phyloP scores from a whole-genome alignment of 2,113 vertebrate genomes.

The Cyanistes caeruleus region DNA sequence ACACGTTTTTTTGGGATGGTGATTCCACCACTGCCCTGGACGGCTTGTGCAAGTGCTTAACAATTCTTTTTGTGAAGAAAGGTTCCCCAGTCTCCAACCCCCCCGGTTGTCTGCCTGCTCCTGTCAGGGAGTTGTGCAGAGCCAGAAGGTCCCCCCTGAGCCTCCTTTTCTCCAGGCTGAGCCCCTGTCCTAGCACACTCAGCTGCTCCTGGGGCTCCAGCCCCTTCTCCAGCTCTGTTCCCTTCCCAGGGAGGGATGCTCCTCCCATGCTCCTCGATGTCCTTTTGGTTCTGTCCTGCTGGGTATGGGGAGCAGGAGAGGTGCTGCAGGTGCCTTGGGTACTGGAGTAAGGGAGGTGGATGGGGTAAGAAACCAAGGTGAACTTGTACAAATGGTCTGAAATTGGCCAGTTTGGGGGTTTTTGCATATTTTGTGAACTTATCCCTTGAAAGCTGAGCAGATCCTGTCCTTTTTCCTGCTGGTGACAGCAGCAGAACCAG shows the following conservation, averaged over 20 bases:
- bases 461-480: background rate
- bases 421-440: background rate
- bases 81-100: too few species aligned
- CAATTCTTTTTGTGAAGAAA: background rate
- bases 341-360: accelerated
- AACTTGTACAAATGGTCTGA: background rate
- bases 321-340: accelerated
- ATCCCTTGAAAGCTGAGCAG: background rate
- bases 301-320: accelerated
- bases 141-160: background rate
- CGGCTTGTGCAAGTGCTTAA: background rate
- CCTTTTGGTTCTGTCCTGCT: background rate
- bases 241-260: background rate
- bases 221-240: background rate
- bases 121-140: background rate
- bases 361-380: accelerated
- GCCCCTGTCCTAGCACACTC: background rate
- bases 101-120: background rate
- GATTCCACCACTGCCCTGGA: background rate
- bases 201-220: accelerated
- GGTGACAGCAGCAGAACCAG: background rate
- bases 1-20: accelerated
- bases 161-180: background rate
- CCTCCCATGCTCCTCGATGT: accelerated
- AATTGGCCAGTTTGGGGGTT: accelerated